Conservation (phyloP, 2,888 invertebrate genomes). For the Stenurella melanura region DNA sequence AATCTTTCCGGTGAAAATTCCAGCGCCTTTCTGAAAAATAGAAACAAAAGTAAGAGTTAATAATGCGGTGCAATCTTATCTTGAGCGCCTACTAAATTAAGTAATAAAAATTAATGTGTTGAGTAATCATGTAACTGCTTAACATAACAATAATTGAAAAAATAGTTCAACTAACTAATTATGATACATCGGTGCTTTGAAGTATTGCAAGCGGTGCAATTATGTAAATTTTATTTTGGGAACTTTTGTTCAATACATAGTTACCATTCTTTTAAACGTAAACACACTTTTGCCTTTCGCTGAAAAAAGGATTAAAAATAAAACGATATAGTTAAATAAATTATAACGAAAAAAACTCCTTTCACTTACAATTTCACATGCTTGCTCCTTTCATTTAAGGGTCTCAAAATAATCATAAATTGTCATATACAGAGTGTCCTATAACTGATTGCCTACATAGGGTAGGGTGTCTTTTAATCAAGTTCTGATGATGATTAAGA, state of each 20-base stretch:
- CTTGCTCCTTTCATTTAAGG: not conserved
- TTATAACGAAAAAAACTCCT: not conserved
- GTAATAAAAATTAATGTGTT: not conserved
- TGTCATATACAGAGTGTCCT: no score
- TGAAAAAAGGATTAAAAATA: not conserved
- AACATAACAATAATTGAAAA: not conserved
- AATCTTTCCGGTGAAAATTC: constrained; percentile 69
- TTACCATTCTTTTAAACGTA: not conserved
- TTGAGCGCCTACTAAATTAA: not conserved
- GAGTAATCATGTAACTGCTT: not conserved
- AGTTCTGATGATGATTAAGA: no score
- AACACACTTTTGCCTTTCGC: constrained; percentile 14
- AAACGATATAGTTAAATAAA: not conserved
- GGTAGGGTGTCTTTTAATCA: no score
- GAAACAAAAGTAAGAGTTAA: constrained; percentile 42
- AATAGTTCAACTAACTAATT: not conserved
- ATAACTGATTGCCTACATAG: no score
- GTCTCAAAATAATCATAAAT: not conserved
- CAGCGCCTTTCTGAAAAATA: constrained; percentile 72
- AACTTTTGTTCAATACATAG: not conserved
- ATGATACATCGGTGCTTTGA: not conserved
- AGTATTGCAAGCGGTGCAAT: not conserved
- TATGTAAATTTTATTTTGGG: not conserved
- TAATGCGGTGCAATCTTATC: not conserved
- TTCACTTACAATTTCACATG: not conserved